Evolutionary conservation across 2,888 invertebrate species (phyloP), one percentile per base, ranked within the genome.

Genomic region (Tenthredo mesomela): DNA sequence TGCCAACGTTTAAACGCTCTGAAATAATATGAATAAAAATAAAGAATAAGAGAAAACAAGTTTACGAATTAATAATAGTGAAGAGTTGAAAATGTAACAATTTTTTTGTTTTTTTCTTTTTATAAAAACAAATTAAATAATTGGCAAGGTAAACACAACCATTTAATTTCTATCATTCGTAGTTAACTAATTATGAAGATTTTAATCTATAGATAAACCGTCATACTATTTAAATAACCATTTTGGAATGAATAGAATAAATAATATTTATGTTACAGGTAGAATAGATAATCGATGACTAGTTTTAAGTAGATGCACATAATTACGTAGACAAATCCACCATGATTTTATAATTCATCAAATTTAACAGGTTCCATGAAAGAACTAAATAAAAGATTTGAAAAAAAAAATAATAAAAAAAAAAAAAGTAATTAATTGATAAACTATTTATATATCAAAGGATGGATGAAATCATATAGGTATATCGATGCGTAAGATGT

Each of bases 201-300:
- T 71, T 50, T n/a, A 84, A 40, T 54, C 25, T 58, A 40, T 9
- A 54, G 21, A 75, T 84, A 73, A 84, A 71, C 84, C 50, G 70
- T 70, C 82, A 73, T 54, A 65, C 67, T 67, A 25, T 78, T 50
- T 21, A 61, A 83, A 83, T 47, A 86, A 86, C 87, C 87, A 87
- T 88, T 88, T 88, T 89, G 89, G 89, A 89, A 88, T 88, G 89
- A 89, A 89, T 88, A 86, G 18, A 87, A 89, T 89, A 89, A 88
- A 89, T 88, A 88, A 88, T 86, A 86, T 77, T 83, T 58, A 58
- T 40, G 58, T 71, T 78, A 78, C 67, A 84, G 47, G 84, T 78
- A 15, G 77, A 84, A 61, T 65, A 84, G 77, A 84, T 77, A 84
- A 84, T 73, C 77, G 21, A 58, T 78, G 78, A 77, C 84, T 82